phyloP scores from a whole-genome alignment of 2,113 vertebrate species.

The Neolamprologus falcicula region DNA sequence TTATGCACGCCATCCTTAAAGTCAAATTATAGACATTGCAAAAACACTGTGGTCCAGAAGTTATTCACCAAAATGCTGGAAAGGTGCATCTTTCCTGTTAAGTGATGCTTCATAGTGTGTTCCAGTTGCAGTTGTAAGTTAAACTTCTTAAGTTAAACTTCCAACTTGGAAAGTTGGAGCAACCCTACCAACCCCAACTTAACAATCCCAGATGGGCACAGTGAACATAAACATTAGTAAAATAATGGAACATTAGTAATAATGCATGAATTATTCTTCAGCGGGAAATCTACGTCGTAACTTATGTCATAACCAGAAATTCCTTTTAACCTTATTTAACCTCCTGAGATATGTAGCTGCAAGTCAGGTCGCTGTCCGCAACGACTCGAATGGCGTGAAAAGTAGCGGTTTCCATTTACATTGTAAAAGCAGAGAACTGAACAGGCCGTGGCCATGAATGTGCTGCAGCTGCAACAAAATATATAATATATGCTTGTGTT shows the following conservation, averaged over 20 bases:
- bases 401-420: neutral
- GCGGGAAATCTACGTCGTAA: fast-evolving
- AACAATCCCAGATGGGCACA: neutral
- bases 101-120: neutral
- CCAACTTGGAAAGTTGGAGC: neutral
- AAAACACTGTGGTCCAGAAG: neutral
- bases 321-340: neutral
- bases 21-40: neutral
- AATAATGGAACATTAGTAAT: neutral
- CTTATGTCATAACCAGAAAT: neutral
- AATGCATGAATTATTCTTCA: neutral
- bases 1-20: neutral
- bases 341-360: neutral
- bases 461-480: neutral
- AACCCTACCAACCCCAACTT: neutral
- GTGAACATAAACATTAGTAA: neutral
- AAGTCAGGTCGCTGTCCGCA: neutral
- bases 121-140: neutral
- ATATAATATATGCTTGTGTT: neutral
- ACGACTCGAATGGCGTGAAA: neutral
- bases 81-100: neutral
- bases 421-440: neutral
- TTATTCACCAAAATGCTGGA: neutral
- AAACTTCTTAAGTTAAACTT: neutral
- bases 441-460: neutral